Base-by-base conservation (phyloP, 1,140 invertebrate species). In the Habropoda laboriosa region DNA sequence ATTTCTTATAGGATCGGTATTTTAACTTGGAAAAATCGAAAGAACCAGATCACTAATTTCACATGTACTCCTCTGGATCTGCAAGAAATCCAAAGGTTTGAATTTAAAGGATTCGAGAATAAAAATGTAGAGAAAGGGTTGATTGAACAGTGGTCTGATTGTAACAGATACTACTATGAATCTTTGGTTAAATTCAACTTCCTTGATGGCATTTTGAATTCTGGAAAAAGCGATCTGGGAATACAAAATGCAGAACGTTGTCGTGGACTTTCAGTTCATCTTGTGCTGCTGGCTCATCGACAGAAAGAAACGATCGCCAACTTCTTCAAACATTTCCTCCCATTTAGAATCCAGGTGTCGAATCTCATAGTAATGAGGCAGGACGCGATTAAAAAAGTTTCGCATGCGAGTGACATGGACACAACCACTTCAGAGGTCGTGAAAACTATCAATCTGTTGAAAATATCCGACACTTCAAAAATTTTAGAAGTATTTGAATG, bases 1-100 rank as follows among this genome's bases (percentile, higher is more conserved):
- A 86, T 98, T 2, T 98, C 96, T 10, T 98, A 97, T 86, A 95
- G 96, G 74, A 95, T 95, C 4, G 98, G 98, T 3, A 91, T 96
- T 45, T 87, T 90, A 64, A 91, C 73, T 24, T 87, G 87, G 92
- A 93, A 88, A 66, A 90, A 91, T 58, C 83, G 87, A 64, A 71
- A 75, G 13, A 51, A 88, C 3, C 84, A 92, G 6, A 90, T 94
- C 18, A 83, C 90, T 57, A 91, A 93, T 67, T 85, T 90, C 12
- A 89, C 80, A 0, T 89, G 94, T 63, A 92, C 94, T 53, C 96
- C 96, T 0, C 83, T 96, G 1, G 94, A 97, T 90, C 87, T 96
- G 6, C 88, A 91, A 45, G 94, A 94, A 0, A 92, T 94, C 83
- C 94, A 75, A 80, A 51, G 89, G 13, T 92, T 90, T 94, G 80